Base-by-base conservation (phyloP, 2,113 vertebrate genomes). In the Ameiurus melas region DNA sequence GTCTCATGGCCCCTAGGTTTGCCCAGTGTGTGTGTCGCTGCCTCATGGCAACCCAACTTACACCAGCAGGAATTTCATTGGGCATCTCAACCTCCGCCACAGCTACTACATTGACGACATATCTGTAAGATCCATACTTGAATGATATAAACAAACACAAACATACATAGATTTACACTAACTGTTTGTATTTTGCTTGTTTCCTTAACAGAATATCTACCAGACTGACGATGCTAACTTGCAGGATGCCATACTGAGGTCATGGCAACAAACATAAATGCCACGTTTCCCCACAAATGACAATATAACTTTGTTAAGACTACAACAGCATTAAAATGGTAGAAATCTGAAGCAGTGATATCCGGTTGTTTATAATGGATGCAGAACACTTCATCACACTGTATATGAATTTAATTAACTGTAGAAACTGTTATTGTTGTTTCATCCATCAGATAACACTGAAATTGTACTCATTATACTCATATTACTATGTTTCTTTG, bases 21-120 rank as follows among this genome's bases (percentile, higher is more conserved):
- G 97, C 94, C 96, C 97, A 78, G 96, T 97, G 92, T 97, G 97
- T 93, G 94, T 94, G 51, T 94, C 94, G 90, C 92, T 97, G 92
- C 96, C 96, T 83, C 96, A 96, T 94, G 97, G 96, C 91, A 94
- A 97, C 93, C 93, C 95, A 92, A 95, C 92, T 91, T 95, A 95
- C 92, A 91, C 94, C 91, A 97, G 95, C 94, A 95, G 94, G 91
- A 93, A 97, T 95, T 95, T 97, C 77, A 95, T 97, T 92, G 94
- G 90, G 85, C 96, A 97, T 93, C 94, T 97, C 91, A 96, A 96
- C 93, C 93, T 95, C 83, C 96, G 96, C 86, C 97, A 97, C 91
- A 94, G 92, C n/a, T 96, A 96, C 94, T 95, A 96, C 91, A 96
- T 95, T 36, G 93, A 93, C 89, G 94, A 96, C 85, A 96, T 96